Evolutionary conservation across 2,888 invertebrate genomes (phyloP), one percentile per base, ranked within the genome.

Genomic region (Brachylomia viminalis): DNA sequence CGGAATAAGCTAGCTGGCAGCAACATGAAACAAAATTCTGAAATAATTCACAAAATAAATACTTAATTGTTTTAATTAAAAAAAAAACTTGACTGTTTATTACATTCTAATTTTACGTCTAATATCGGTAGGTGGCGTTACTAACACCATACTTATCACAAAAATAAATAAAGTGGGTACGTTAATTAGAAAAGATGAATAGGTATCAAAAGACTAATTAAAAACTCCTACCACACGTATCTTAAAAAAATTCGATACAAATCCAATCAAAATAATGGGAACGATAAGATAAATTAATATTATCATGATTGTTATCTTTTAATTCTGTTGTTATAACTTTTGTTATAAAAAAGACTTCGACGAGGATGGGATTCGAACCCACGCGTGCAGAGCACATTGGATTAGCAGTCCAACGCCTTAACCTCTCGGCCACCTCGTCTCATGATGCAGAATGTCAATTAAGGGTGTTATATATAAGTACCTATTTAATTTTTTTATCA

Each of bases 311-410:
- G 15, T 59, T 56, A 66, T 70, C 52, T 54, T 67, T 42, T 30
- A 70, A 49, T 56, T 38, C 2, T 33, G 6, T 17, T 42, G 5
- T 23, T 0, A 27, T 17, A 2, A 49, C 54, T 23, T 71, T 33
- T 56, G 30, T n/a, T 56, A 10, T 49, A 86, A 88, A 88, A 59
- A 86, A 77, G 7, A 1, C 62, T 89, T 83, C 97, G 97, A 97
- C 97, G 97, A 97, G 97, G 97, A 97, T 97, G 97, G 97, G 97
- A 98, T 97, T 97, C 97, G 97, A 97, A 98, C 97, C 97, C 97
- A 97, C 97, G 97, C 97, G 97, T 97, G 97, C 97, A 97, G 97
- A 97, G 97, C 97, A 97, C 97, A 98, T 97, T 97, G 97, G 98
- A 98, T 98, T 98, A 98, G 98, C 98, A 97, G 97, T 97, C 96